A percentile compares a stretch with the other conserved stretches of the same genome.
Evolutionary conservation across 2,797 vertebrate genomes (phyloP).

Genomic region (Syngnathus rostellatus): DNA sequence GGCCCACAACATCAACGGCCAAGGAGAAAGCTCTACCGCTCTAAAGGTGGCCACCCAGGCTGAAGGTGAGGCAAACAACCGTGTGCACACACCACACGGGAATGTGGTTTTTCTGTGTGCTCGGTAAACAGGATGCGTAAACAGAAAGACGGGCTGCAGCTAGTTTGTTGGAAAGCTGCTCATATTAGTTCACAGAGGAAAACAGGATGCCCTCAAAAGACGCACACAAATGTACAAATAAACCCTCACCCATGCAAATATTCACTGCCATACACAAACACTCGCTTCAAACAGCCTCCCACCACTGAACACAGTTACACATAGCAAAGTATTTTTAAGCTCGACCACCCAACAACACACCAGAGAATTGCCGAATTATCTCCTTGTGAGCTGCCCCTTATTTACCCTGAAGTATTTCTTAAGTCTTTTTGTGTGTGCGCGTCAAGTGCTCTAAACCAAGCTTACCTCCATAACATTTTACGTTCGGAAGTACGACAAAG

Average conservation of each 20-base stretch:
- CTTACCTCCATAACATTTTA: background rate
- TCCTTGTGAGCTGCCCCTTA: slow-evolving; percentile 33
- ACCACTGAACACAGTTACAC: slow-evolving; percentile 17
- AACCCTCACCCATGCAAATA: slow-evolving; percentile 42
- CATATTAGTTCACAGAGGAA: slow-evolving; percentile 27
- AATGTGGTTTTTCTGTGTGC: slow-evolving; percentile 11
- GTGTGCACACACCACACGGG: slow-evolving; percentile 6
- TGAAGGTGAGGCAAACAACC: slow-evolving; percentile 72
- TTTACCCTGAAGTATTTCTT: slow-evolving; percentile 33
- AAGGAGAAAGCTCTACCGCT: slow-evolving; percentile 80
- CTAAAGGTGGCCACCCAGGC: slow-evolving; percentile 92
- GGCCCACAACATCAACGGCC: slow-evolving; percentile 85
- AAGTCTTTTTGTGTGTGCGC: slow-evolving; percentile 25
- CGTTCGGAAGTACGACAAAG: background rate
- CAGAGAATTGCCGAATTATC: slow-evolving; percentile 30
- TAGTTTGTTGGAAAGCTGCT: slow-evolving; percentile 29
- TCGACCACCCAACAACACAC: slow-evolving; percentile 56
- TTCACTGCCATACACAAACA: slow-evolving; percentile 19
- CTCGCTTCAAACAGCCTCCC: slow-evolving; percentile 39
- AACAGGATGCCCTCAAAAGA: slow-evolving; percentile 42
- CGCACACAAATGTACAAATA: slow-evolving; percentile 39
- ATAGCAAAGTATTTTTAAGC: slow-evolving; percentile 22
- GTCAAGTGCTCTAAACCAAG: background rate
- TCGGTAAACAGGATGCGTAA: slow-evolving; percentile 33
- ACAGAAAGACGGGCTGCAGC: slow-evolving; percentile 25